A percentile compares a stretch with the other conserved stretches of the same genome.
Conservation (phyloP, 2,113 vertebrate genomes). For the Notothenia coriiceps region DNA sequence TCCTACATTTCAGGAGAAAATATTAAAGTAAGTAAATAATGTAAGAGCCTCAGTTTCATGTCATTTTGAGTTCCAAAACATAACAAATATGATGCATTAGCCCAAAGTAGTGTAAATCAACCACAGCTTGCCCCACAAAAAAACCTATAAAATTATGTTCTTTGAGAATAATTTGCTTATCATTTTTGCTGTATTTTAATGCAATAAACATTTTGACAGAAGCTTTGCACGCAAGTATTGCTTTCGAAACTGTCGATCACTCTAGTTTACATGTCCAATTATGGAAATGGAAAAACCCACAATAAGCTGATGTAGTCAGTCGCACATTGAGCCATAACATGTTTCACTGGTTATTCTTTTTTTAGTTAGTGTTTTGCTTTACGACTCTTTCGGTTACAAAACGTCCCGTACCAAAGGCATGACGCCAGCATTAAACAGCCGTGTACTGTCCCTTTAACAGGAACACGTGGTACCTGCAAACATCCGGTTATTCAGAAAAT, state of each 20-base stretch:
- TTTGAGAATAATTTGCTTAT: not conserved
- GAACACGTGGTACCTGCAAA: constrained; percentile 71
- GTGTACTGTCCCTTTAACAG: constrained; percentile 70
- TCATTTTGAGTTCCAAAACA: not conserved
- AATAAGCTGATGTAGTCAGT: too few species aligned
- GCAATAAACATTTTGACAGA: too few species aligned
- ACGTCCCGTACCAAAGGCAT: not conserved
- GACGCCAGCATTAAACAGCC: too few species aligned
- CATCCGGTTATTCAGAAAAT: constrained; percentile 68
- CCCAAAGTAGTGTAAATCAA: not conserved
- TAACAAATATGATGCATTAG: not conserved
- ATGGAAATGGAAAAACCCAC: too few species aligned
- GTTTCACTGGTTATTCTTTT: too few species aligned
- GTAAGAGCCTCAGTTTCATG: too few species aligned
- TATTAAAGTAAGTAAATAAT: too few species aligned
- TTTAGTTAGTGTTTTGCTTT: too few species aligned
- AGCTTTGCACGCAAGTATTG: too few species aligned
- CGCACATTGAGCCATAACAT: too few species aligned
- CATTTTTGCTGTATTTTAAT: not conserved
- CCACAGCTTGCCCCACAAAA: not conserved
- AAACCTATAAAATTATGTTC: not conserved
- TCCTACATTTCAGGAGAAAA: not conserved
- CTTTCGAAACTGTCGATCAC: too few species aligned
- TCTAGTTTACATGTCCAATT: too few species aligned
- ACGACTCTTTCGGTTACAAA: not conserved